Percentiles rank a stretch among this genome's conserved stretches.
Evolutionary conservation across 2,113 vertebrate genomes (phyloP).

Genomic region (Cisticola juncidis): DNA sequence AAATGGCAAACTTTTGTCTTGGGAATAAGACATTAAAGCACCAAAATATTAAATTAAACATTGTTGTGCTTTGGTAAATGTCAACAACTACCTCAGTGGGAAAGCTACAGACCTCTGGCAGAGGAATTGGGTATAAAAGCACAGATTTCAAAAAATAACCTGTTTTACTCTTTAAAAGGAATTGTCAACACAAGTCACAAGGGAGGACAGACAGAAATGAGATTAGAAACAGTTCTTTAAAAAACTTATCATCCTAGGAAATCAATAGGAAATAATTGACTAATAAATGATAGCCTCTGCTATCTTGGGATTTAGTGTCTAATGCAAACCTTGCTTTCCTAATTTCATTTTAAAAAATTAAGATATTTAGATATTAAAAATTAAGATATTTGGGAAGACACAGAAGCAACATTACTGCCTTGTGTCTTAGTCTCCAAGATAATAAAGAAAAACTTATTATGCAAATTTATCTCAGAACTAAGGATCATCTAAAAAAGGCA

Average conservation of each 20-base stretch:
- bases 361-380: too few relatives aligned
- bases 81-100: slow-evolving; percentile 42
- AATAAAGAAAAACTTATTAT: not conserved
- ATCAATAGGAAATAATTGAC: slow-evolving; percentile 10
- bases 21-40: slow-evolving; percentile 26
- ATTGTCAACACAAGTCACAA: slow-evolving; percentile 25
- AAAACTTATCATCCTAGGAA: slow-evolving; percentile 13
- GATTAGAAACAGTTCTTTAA: not conserved
- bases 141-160: slow-evolving; percentile 33
- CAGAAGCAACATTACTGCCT: not conserved
- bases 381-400: not conserved
- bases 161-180: slow-evolving; percentile 47
- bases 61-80: slow-evolving; percentile 55
- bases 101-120: slow-evolving; percentile 23
- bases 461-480: not conserved
- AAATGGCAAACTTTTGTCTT: not conserved
- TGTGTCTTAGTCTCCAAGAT: not conserved
- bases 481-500: not conserved
- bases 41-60: slow-evolving; percentile 56
- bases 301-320: not conserved
- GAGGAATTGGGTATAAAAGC: not conserved
- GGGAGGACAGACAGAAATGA: slow-evolving; percentile 38
- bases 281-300: not conserved
- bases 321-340: not conserved
- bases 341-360: not conserved